These are phyloP conservation scores for Dolichotis patagonum DNA, from an alignment of 2,113 vertebrate species.

Conservation along the genomic window DNA sequence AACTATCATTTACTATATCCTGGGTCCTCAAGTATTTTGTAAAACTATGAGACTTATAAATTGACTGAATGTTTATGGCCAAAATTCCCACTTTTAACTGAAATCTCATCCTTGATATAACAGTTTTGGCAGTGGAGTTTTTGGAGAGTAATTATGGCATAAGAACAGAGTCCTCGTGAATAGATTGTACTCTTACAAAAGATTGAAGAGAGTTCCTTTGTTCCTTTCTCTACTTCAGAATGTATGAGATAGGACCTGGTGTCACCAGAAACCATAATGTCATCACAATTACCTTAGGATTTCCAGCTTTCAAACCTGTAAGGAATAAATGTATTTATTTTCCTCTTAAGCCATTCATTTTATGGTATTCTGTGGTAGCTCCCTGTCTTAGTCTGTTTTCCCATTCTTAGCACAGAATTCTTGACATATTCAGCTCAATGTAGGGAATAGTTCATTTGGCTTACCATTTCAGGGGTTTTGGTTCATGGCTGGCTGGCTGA, in stretches of 20 bases:
- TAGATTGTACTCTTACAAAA: neutral
- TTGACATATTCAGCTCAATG: neutral
- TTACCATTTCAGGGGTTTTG: neutral
- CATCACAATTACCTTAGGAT: neutral
- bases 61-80: neutral
- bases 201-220: neutral
- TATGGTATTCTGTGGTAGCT: neutral
- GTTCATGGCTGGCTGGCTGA: neutral
- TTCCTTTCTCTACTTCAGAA: neutral
- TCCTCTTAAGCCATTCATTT: neutral
- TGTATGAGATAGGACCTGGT: fast-evolving
- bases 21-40: neutral
- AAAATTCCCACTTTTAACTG: neutral
- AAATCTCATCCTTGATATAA: neutral
- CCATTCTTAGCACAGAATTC: neutral
- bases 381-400: neutral
- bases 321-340: neutral
- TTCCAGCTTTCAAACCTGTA: neutral
- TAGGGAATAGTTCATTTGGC: neutral
- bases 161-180: neutral
- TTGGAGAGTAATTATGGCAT: neutral
- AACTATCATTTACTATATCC: neutral
- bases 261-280: neutral
- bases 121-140: neutral
- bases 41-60: neutral